Conservation (phyloP, 2,113 vertebrate genomes). For the Paedocypris sp. region DNA sequence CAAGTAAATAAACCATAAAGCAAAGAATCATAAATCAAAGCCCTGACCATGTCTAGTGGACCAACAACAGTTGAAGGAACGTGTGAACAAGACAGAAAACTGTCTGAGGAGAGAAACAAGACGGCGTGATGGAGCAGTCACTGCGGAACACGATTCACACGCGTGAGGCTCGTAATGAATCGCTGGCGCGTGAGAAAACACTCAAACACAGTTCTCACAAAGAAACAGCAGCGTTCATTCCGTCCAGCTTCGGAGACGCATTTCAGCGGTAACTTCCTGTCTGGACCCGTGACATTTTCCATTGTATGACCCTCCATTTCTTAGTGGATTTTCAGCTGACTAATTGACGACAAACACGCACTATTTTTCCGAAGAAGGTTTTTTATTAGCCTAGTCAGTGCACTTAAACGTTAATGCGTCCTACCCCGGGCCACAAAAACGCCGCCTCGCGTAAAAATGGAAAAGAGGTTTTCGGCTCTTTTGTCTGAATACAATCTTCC, state of each 20-base stretch:
- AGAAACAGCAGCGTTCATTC: neutral
- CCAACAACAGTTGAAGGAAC: neutral
- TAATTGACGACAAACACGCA: slow-evolving; percentile 16
- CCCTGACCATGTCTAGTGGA: neutral
- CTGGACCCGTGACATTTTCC: slow-evolving; percentile 18
- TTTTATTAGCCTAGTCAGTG: neutral
- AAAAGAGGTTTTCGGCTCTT: neutral
- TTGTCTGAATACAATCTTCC: neutral
- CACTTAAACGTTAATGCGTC: neutral
- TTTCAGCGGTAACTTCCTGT: slow-evolving; percentile 23
- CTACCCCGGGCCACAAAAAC: neutral
- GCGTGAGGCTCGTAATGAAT: slow-evolving; percentile 21
- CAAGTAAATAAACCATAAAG: too few species aligned
- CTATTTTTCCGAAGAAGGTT: neutral
- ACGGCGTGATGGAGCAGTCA: neutral
- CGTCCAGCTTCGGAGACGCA: slow-evolving; percentile 3
- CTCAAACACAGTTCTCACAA: neutral
- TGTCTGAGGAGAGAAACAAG: neutral
- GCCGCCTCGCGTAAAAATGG: neutral
- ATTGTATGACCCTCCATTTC: slow-evolving; percentile 10
- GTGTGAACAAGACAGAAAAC: slow-evolving; percentile 23
- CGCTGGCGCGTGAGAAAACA: slow-evolving; percentile 15
- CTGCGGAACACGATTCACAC: slow-evolving; percentile 9
- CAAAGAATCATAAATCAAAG: neutral
- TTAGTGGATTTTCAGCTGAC: neutral